A percentile compares a stretch with the other conserved stretches of the same genome.
These are phyloP conservation scores for Neodiprion lecontei DNA, from an alignment of 1,140 invertebrate genomes.

Conservation along the genomic window DNA sequence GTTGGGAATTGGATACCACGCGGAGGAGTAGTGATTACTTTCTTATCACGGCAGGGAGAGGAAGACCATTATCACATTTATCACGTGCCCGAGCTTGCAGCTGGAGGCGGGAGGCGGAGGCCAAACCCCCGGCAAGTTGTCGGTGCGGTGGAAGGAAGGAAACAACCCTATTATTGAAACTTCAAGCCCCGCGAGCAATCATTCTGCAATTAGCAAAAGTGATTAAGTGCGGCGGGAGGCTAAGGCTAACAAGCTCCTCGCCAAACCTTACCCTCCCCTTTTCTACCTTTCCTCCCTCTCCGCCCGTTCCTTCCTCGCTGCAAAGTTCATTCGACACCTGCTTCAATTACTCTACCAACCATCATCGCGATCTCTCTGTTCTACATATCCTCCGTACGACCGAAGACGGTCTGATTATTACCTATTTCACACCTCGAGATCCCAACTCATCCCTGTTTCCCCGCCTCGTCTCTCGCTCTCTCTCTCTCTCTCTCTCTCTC, in stretches of 20 bases:
- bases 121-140: not conserved
- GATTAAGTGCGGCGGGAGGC: slow-evolving; percentile 43
- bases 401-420: too few relatives aligned
- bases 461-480: too few relatives aligned
- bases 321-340: too few relatives aligned
- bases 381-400: too few relatives aligned
- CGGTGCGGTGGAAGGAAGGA: not conserved
- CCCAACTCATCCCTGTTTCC: too few relatives aligned
- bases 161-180: slow-evolving; percentile 54
- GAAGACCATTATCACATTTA: slow-evolving; percentile 43
- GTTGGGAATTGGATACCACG: slow-evolving; percentile 41
- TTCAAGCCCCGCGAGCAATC: slow-evolving; percentile 50
- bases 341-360: too few relatives aligned
- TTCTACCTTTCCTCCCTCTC: not conserved
- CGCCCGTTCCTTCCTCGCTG: not conserved
- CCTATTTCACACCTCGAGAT: too few relatives aligned
- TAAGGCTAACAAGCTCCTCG: slow-evolving; percentile 26
- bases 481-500: too few relatives aligned
- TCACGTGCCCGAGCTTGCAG: slow-evolving; percentile 28
- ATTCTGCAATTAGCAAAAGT: slow-evolving; percentile 55
- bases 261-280: slow-evolving; percentile 5
- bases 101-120: slow-evolving; percentile 20
- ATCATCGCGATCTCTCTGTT: too few relatives aligned
- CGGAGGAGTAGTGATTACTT: slow-evolving; percentile 47
- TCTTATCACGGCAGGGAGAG: slow-evolving; percentile 39